Base-by-base conservation (phyloP, 2,888 invertebrate species). In the Pristionchus exspectatus region DNA sequence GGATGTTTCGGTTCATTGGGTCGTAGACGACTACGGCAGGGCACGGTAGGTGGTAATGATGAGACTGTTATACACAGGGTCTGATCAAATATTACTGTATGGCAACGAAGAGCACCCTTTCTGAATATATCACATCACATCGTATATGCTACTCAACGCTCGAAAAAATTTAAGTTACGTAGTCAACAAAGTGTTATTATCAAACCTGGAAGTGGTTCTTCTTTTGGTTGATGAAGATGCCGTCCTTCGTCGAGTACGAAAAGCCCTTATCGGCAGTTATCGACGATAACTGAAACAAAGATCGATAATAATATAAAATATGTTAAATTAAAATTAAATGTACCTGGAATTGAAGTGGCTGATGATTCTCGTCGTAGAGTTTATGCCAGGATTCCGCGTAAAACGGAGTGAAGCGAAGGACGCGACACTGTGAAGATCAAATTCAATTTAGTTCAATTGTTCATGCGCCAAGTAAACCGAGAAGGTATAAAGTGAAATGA, bases 191-290 rank as follows among this genome's bases (percentile, higher is more conserved):
- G 14, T 14, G 12, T 1, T 38, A 24, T 12, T 56, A 33, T 24
- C 38, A 44, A 33, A 95, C 95, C 96, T 98, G 98, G 96, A 99
- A 99, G 95, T 99, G 99, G 95, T 99, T 99, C 96, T 99, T 99
- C 96, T 99, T 99, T 96, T 99, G 99, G 95, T 99, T 99, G 77
- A 99, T 98, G 95, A 98, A 99, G 0, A 99, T 98, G 94, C 98
- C 98, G 95, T 99, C 99, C n/a, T 98, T 97, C 95, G 97, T 97
- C 3, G 98, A 98, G 95, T 97, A 99, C 96, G 98, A 99, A 96
- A 99, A 99, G 0, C 99, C 99, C 96, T 99, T 99, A 95, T 99
- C 99, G 0, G 99, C 98, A 92, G 98, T 98, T 0, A 99, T 50
- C 7, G 44, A 50, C 44, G 44, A 50, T 50, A 50, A 50, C 44